Conservation (phyloP, 2,888 invertebrate species). For the Erebia aethiops region DNA sequence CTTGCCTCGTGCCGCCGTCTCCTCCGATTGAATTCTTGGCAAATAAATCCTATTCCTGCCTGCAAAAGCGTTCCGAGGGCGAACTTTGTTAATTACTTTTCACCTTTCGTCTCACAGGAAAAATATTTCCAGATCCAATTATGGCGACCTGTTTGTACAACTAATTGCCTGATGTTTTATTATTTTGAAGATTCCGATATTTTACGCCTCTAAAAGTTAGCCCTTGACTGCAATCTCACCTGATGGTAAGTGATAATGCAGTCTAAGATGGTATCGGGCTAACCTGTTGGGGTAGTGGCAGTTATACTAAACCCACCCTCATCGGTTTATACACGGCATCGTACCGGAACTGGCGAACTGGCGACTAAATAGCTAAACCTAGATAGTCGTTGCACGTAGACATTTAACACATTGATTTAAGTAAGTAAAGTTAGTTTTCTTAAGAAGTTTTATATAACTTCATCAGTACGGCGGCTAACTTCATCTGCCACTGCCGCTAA, state of each 20-base stretch:
- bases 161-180: background rate
- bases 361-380: no score
- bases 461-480: slow-evolving; percentile 19
- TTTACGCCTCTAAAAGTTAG: no score
- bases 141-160: slow-evolving; percentile 16
- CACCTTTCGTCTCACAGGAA: slow-evolving; percentile 33
- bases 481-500: slow-evolving; percentile 15
- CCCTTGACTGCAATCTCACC: no score
- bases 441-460: slow-evolving; percentile 17
- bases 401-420: slow-evolving; percentile 4
- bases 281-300: no score
- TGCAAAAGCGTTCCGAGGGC: slow-evolving; percentile 31
- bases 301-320: no score
- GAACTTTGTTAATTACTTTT: slow-evolving; percentile 41
- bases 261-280: no score
- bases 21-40: slow-evolving; percentile 67
- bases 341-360: no score
- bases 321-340: no score
- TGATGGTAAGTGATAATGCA: no score
- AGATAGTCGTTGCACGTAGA: background rate
- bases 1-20: slow-evolving; percentile 44
- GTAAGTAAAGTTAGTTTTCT: slow-evolving; percentile 11
- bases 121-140: slow-evolving; percentile 35
- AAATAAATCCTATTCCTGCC: slow-evolving; percentile 51
- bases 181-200: no score